Evolutionary conservation across 2,797 vertebrate genomes (phyloP), one percentile per base, ranked within the genome.

Genomic region (Lepus oiostolus): DNA sequence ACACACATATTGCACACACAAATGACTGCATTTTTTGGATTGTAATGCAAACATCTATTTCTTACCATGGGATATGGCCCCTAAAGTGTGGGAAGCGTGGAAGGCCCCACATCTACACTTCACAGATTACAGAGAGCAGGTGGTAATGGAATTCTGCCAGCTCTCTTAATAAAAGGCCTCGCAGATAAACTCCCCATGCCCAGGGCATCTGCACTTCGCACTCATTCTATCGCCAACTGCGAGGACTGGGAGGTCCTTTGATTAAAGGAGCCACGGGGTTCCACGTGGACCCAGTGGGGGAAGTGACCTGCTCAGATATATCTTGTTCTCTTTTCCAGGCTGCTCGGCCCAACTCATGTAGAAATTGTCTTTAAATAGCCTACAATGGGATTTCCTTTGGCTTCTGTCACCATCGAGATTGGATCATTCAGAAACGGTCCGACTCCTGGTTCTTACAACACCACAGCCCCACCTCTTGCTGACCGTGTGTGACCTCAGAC

Each of bases 361-460:
- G 50, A 26, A 79, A 90, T 24, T 77, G 42, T 38, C 88, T 88
- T 90, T 54, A 63, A 75, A 71, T 5, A 72, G 62, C 72, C 17
- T 28, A 9, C 17, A 3, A 4, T 22, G 35, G 7, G 76, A 70
- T 72, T 85, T 83, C 67, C 88, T 70, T 83, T 86, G 42, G 32
- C 76, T 13, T 58, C 7, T 24, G 11, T 82, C 58, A 65, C 6
- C 16, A 21, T 50, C 38, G 28, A 67, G n/a, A 83, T 26, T 8
- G 28, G 22, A 38, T 24, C 32, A 82, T 26, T 58, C 35, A 54
- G 83, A 70, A 89, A 60, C 1, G 3, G 4, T 58, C 52, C 83
- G 30, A 52, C 60, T 50, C 19, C 2, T 5, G 68, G 58, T 28
- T 35, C 22, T 67, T 35, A 62, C 24, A 32, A 72, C 28, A 19